These are phyloP conservation scores for Cathartes aura DNA, from an alignment of 2,113 vertebrate genomes.

Conservation along the genomic window DNA sequence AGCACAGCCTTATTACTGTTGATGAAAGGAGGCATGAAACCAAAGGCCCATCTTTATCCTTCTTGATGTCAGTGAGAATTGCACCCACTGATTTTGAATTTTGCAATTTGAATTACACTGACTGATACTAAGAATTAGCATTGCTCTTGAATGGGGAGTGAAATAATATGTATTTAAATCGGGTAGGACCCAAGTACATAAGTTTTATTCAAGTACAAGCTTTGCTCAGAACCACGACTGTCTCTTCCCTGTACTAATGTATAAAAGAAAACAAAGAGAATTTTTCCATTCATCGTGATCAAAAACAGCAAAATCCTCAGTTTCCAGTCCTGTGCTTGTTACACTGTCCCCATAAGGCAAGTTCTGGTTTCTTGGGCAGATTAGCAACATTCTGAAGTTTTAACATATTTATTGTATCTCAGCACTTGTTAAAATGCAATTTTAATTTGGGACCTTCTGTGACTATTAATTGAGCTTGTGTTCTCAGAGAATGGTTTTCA, in stretches of 20 bases:
- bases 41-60: not conserved
- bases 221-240: not conserved
- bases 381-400: not conserved
- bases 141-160: not conserved
- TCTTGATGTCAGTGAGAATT: not conserved
- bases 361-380: not conserved
- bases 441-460: not conserved
- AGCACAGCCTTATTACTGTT: not conserved
- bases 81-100: not conserved
- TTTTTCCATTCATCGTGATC: not conserved
- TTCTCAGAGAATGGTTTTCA: not conserved
- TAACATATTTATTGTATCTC: not conserved
- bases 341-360: too few species aligned
- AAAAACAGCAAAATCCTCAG: not conserved
- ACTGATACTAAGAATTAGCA: not conserved
- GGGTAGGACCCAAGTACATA: not conserved
- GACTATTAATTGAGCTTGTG: not conserved
- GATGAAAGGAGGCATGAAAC: not conserved
- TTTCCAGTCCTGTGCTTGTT: not conserved
- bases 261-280: not conserved
- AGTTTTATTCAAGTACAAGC: not conserved
- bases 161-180: not conserved
- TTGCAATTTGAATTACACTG: not conserved
- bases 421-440: not conserved
- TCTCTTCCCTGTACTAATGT: not conserved